Evolutionary conservation across 2,113 vertebrate species (phyloP).

Genomic region (Leptobrachium ailaonicum): DNA sequence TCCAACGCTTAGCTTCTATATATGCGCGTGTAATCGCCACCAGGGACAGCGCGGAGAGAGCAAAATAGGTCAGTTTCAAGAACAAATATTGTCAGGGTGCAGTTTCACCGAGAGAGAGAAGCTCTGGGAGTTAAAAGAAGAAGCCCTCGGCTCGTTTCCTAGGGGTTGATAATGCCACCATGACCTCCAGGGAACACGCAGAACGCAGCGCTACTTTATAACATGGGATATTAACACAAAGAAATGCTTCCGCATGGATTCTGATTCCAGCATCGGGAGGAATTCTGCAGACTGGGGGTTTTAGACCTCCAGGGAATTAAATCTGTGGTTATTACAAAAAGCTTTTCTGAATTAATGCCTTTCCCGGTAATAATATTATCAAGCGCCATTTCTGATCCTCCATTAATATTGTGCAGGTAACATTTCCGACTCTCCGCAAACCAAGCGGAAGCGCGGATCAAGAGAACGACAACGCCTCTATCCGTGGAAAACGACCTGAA

Average conservation of each 20-base stretch:
- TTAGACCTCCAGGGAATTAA: not conserved
- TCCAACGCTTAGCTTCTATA: conserved; percentile 12
- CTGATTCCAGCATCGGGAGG: not conserved
- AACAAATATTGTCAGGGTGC: not conserved
- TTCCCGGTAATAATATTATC: not conserved
- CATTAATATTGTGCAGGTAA: not conserved
- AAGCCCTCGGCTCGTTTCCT: not conserved
- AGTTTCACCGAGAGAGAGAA: not conserved
- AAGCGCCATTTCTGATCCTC: not conserved
- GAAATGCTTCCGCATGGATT: not conserved
- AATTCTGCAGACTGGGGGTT: not conserved
- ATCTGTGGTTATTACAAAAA: not conserved
- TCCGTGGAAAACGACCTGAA: too few species aligned
- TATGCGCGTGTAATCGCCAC: not conserved
- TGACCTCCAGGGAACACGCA: not conserved
- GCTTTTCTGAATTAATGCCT: not conserved
- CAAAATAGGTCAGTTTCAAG: conserved; percentile 1
- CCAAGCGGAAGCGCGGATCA: too few species aligned
- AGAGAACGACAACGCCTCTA: too few species aligned
- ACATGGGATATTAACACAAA: not conserved
- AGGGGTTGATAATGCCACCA: not conserved
- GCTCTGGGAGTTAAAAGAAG: not conserved
- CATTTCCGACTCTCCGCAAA: not conserved
- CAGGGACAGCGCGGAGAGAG: not conserved
- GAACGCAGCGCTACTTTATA: not conserved